Evolutionary conservation across 2,797 vertebrate species (phyloP).

Genomic region (Aulostomus chinensis): DNA sequence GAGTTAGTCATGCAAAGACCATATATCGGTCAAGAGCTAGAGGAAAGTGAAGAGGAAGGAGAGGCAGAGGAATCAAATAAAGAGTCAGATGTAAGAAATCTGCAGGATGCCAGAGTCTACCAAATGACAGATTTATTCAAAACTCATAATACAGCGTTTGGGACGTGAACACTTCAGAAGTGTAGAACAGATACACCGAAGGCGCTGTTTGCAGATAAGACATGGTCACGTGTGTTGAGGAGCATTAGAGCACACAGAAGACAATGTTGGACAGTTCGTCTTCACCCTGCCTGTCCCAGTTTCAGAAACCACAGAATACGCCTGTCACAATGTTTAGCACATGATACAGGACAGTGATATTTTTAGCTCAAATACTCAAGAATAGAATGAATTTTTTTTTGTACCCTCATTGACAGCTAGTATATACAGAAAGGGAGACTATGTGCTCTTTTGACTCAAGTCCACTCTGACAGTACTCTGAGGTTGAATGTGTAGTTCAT

Average conservation of each 20-base stretch:
- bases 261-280: slow-evolving; percentile 75
- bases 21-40: slow-evolving; percentile 29
- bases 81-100: slow-evolving; percentile 53
- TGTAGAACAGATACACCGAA: slow-evolving; percentile 86
- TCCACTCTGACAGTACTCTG: slow-evolving; percentile 63
- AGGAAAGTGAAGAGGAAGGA: slow-evolving; percentile 32
- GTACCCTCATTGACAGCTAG: slow-evolving; percentile 75
- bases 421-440: slow-evolving; percentile 73
- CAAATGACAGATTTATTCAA: slow-evolving; percentile 98
- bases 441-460: slow-evolving; percentile 69
- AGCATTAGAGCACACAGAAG: slow-evolving; percentile 87
- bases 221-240: slow-evolving; percentile 84
- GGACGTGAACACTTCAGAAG: slow-evolving; percentile 76
- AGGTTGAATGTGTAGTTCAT: slow-evolving; percentile 54
- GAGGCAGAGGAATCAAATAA: slow-evolving; percentile 11
- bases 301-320: slow-evolving; percentile 73
- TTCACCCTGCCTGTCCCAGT: slow-evolving; percentile 66
- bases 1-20: slow-evolving; percentile 54
- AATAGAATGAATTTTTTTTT: slow-evolving; percentile 41
- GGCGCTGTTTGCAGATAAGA: slow-evolving; percentile 79
- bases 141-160: slow-evolving; percentile 90
- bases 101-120: slow-evolving; percentile 84
- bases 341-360: slow-evolving; percentile 82
- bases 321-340: slow-evolving; percentile 87
- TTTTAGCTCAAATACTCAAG: slow-evolving; percentile 79